Conservation (phyloP, 1,140 invertebrate genomes). For the Choristoneura fumiferana region DNA sequence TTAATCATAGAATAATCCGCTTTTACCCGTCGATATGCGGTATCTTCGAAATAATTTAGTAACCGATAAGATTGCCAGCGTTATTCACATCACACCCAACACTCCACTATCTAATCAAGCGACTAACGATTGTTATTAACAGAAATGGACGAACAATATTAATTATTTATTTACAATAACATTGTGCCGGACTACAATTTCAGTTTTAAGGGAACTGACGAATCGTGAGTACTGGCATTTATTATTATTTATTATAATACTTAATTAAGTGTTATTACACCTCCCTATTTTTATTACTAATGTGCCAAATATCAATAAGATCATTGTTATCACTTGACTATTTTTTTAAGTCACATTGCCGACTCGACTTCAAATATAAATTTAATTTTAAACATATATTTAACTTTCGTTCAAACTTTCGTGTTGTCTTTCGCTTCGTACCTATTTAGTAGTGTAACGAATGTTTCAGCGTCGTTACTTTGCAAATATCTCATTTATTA, state of each 20-base stretch:
- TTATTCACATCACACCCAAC: constrained; percentile 32
- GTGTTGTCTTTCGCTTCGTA: too few species aligned
- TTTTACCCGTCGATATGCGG: constrained; percentile 3
- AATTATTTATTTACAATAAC: constrained; percentile 7
- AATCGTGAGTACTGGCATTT: neutral
- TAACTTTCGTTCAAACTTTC: too few species aligned
- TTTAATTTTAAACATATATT: too few species aligned
- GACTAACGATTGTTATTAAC: constrained; percentile 48
- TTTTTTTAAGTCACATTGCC: too few species aligned
- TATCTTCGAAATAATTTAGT: constrained; percentile 36
- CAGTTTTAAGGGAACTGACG: neutral
- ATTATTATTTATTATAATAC: neutral
- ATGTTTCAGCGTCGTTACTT: too few species aligned
- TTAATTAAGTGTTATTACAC: neutral
- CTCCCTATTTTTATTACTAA: too few species aligned
- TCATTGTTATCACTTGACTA: too few species aligned
- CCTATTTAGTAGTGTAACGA: too few species aligned
- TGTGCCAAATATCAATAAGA: too few species aligned
- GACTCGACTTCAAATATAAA: too few species aligned
- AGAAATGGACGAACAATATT: constrained; percentile 33
- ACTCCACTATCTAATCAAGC: constrained; percentile 51
- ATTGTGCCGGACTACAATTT: neutral
- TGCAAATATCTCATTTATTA: too few species aligned
- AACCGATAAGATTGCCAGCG: constrained; percentile 51
- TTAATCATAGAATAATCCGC: too few species aligned